Evolutionary conservation across 2,797 vertebrate species (phyloP), one percentile per base, ranked within the genome.

Genomic region (Crax fasciolata): DNA sequence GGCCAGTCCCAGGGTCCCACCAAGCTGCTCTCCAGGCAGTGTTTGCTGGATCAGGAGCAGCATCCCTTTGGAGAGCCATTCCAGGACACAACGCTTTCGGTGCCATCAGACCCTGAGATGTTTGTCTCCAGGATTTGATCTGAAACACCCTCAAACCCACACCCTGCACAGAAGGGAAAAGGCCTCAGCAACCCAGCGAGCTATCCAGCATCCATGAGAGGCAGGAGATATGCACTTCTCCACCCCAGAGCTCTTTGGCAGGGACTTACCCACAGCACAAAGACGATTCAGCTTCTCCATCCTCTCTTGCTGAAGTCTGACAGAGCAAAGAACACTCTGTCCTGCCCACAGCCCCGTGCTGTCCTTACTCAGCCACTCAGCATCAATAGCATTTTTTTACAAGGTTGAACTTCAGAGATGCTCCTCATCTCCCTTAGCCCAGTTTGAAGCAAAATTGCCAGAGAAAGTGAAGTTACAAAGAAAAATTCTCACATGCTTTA

Each of bases 341-440:
- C 13, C 14, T 25, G 48, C 27, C 25, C 66, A 54, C 49, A 57
- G 52, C 15, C 65, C 63, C n/a, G 7, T 3, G 0, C 1, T 16
- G 1, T 0, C 57, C 79, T 78, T 4, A 57, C 39, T 17, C 9
- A 9, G 13, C 12, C 9, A 2, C 2, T 51, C 6, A 30, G 21
- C 8, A 59, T 20, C 70, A 44, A 24, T 2, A 19, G 16, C 14
- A 30, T 20, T 38, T 44, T 74, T 58, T 65, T 17, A 46, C 66
- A 32, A 4, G 15, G 54, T 5, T 48, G 72, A 28, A 44, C 11
- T 57, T 35, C 7, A 4, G 19, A 46, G 1, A 0, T 11, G 35
- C 21, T 28, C 15, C 0, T 0, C 54, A 5, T 38, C n/a, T 70
- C 61, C 59, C 27, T 67, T 12, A 48, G 11, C 2, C 28, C 28